Conservation (phyloP, 2,888 invertebrate genomes). For the Tupiocoris notatus region DNA sequence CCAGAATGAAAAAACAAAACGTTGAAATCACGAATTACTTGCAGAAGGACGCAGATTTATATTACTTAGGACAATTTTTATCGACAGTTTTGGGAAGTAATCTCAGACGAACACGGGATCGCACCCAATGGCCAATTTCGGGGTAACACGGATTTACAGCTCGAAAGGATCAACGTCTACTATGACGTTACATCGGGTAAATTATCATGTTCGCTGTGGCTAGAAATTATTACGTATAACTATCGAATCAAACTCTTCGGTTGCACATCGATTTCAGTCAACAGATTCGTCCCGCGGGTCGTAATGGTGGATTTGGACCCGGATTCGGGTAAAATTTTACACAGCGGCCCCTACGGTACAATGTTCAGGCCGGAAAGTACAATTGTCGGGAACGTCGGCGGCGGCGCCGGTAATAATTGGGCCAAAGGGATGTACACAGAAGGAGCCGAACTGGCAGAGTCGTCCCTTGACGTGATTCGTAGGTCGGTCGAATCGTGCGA, state of each 20-base stretch:
- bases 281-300: conserved; percentile 41
- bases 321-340: neutral
- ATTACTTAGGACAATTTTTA: neutral
- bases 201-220: neutral
- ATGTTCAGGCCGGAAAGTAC: conserved; percentile 38
- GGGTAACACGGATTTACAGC: conserved; percentile 45
- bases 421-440: conserved; percentile 45
- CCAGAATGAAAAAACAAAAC: neutral
- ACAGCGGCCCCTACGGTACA: conserved; percentile 41
- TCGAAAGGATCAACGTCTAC: conserved; percentile 47
- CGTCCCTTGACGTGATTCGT: conserved; percentile 35
- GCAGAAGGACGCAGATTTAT: neutral
- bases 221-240: neutral
- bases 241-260: too few species aligned
- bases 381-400: conserved; percentile 33
- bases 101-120: conserved; percentile 49
- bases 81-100: conserved; percentile 49
- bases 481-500: conserved; percentile 36
- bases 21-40: neutral
- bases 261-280: too few species aligned
- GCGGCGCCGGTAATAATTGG: conserved; percentile 46
- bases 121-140: conserved; percentile 45
- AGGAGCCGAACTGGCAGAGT: conserved; percentile 23
- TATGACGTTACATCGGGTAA: conserved; percentile 40
- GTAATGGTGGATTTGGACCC: conserved; percentile 44